These are phyloP conservation scores for Eupithecia inturbata DNA, from an alignment of 2,888 invertebrate genomes.

Conservation along the genomic window DNA sequence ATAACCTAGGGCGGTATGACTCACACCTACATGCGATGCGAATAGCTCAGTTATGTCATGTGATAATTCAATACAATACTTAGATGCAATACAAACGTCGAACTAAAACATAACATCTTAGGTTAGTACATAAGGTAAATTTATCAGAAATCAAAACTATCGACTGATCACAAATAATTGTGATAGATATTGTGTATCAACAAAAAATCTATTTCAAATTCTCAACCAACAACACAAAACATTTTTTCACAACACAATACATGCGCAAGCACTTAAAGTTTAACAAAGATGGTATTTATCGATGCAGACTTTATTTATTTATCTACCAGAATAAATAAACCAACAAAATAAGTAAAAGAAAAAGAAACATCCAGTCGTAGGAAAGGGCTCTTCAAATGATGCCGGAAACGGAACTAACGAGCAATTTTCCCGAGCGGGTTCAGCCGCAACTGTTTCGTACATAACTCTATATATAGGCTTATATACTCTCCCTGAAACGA, in stretches of 20 bases:
- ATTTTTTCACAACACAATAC: not conserved
- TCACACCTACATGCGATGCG: conserved; percentile 10
- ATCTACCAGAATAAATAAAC: conserved; percentile 5
- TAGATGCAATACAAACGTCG: not conserved
- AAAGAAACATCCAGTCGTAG: conserved; percentile 11
- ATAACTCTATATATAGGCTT: conserved; percentile 13
- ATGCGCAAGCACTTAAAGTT: not conserved
- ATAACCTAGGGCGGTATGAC: conserved; percentile 3
- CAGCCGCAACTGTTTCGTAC: conserved; percentile 48
- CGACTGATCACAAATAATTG: too few species aligned
- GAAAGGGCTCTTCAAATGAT: conserved; percentile 50
- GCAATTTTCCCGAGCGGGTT: conserved; percentile 59
- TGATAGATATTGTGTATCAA: too few species aligned
- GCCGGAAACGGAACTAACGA: conserved; percentile 64
- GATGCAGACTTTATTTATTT: not conserved
- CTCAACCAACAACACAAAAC: not conserved
- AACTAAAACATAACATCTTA: too few species aligned
- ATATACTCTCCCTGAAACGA: not conserved
- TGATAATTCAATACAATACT: not conserved
- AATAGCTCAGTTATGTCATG: not conserved
- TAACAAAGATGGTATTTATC: not conserved
- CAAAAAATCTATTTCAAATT: not conserved
- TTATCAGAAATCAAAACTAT: not conserved
- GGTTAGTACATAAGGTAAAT: not conserved
- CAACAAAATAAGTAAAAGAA: conserved; percentile 26